Base-by-base conservation (phyloP, 2,113 vertebrate species). In the Aegypius monachus region DNA sequence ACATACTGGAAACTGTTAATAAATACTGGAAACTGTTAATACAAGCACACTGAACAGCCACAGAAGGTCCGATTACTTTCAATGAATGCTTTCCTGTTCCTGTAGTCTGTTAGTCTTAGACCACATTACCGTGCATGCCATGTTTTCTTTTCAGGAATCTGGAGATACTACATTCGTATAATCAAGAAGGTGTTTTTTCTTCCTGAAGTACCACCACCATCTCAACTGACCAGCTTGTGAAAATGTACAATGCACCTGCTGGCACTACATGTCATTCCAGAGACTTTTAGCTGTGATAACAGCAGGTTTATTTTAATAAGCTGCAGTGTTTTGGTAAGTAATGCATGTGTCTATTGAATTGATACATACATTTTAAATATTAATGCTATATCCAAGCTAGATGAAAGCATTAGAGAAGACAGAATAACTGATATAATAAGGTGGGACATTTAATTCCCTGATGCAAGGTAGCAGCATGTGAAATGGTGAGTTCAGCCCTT, bases 341-440 rank as follows among this genome's bases (percentile, higher is more conserved):
- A 93, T 62, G 53, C 55, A 38, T 11, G 13, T 52, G 18, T 40
- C 82, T 93, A 22, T 29, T 84, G 86, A 95, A 77, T 52, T 48
- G 73, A 93, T 65, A 81, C 32, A 78, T 45, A 56, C 3, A 61
- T 88, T 95, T 97, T 92, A 95, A 92, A 81, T 91, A 93, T 91
- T 90, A 93, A 94, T 86, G 42, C 20, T 52, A n/a, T 48, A 92
- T 70, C 58, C 78, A 86, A 92, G 23, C 32, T 67, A 93, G 81
- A 93, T 66, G 26, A 86, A 88, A 90, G 59, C 59, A 86, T 55
- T 47, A 81, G 42, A 93, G 40, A 86, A 83, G 67, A 83, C 26
- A 93, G 59, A 67, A 43, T 62, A 90, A 77, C 22, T n/a, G 32
- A 78, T 81, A 92, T 86, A 90, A 61, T 74, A 88, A 78, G 31